A percentile compares a stretch with the other conserved stretches of the same genome.
Conservation (phyloP, 2,888 invertebrate genomes). For the Pseudeuparius sepicola region DNA sequence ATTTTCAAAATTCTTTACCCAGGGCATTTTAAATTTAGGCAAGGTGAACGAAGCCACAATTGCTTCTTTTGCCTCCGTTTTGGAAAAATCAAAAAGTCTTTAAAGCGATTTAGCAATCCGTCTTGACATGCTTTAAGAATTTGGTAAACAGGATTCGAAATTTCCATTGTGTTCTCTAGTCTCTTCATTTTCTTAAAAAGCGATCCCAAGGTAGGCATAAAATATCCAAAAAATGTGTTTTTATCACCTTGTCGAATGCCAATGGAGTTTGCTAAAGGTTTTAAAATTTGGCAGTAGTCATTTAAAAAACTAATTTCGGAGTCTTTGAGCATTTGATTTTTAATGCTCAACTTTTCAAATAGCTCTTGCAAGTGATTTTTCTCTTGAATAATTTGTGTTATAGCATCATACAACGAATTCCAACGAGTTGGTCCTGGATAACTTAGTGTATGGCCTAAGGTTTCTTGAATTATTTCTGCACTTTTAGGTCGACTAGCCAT, state of each 20-base stretch:
- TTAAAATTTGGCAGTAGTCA: conserved; percentile 16
- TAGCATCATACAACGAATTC: conserved; percentile 18
- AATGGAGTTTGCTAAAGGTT: conserved; percentile 14
- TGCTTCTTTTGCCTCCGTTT: background rate
- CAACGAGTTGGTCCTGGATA: conserved; percentile 19
- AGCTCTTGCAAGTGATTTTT: conserved; percentile 13
- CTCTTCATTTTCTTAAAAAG: conserved; percentile 1
- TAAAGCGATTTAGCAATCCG: background rate
- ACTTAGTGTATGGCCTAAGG: conserved; percentile 18
- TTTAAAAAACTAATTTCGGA: conserved; percentile 13
- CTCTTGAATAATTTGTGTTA: conserved; percentile 16
- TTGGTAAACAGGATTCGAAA: background rate
- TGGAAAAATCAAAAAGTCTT: conserved; percentile 1
- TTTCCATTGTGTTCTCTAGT: conserved; percentile 1
- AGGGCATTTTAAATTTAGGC: conserved; percentile 1
- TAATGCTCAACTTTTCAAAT: conserved; percentile 11
- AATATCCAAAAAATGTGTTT: conserved; percentile 14
- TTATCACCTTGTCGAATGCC: conserved; percentile 18
- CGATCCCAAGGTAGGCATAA: conserved; percentile 9
- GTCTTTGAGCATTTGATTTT: conserved; percentile 6
- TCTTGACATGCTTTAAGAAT: conserved; percentile 1
- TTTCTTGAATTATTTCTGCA: conserved; percentile 18
- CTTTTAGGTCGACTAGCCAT: conserved; percentile 19
- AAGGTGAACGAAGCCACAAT: conserved; percentile 1
- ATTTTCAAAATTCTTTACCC: background rate